Evolutionary conservation across 2,113 vertebrate species (phyloP).

Genomic region (Oceanites oceanicus): DNA sequence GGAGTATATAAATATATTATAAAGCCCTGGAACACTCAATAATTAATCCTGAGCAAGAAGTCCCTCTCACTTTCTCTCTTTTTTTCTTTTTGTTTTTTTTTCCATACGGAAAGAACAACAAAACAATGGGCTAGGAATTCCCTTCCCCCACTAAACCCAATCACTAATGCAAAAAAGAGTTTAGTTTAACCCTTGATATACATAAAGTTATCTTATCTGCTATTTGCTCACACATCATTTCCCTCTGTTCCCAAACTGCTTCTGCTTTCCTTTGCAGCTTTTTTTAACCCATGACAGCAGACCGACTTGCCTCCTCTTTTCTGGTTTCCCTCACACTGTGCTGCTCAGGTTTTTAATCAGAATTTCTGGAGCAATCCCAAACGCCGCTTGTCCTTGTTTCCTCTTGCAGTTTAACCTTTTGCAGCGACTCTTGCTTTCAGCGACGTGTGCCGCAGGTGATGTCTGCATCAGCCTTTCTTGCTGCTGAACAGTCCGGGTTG

Average conservation of each 20-base stretch:
- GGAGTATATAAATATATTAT: constrained; percentile 54
- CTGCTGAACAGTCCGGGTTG: background rate
- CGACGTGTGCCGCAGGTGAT: accelerated
- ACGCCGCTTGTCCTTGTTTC: background rate
- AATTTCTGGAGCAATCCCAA: background rate
- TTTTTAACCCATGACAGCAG: background rate
- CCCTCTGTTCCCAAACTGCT: background rate
- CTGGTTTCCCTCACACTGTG: background rate
- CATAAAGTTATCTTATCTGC: background rate
- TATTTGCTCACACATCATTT: background rate
- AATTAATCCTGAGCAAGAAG: constrained; percentile 47
- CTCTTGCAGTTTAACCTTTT: background rate
- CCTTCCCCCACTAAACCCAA: background rate
- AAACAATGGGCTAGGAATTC: background rate
- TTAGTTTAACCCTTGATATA: background rate
- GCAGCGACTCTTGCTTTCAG: background rate
- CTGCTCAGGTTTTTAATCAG: background rate
- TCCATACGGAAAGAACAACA: background rate
- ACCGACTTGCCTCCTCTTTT: background rate
- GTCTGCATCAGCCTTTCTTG: background rate
- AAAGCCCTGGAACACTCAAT: constrained; percentile 26
- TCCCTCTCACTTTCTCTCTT: background rate
- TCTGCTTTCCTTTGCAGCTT: background rate
- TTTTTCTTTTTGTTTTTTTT: background rate
- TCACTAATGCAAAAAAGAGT: background rate